These are phyloP conservation scores for Cryptophagus acutangulus DNA, from an alignment of 2,888 invertebrate genomes.

Conservation along the genomic window DNA sequence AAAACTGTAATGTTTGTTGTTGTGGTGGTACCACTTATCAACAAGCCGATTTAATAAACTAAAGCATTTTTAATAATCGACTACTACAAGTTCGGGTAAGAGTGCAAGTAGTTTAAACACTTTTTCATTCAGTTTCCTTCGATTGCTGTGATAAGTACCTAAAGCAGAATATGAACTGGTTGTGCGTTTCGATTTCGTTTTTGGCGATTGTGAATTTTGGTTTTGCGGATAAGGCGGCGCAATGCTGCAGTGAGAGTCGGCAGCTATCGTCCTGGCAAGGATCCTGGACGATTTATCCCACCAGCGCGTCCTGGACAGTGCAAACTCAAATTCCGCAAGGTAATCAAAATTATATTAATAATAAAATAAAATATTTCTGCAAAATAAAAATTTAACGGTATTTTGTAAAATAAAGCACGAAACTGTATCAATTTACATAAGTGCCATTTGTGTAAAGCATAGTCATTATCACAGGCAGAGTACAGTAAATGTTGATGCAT, in stretches of 20 bases:
- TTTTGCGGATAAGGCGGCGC: constrained; percentile 4
- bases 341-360: constrained; percentile 15
- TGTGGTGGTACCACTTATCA: constrained; percentile 26
- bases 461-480: constrained; percentile 7
- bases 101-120: neutral
- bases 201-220: constrained; percentile 14
- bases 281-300: constrained; percentile 35
- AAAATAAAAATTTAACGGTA: constrained; percentile 3
- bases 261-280: constrained; percentile 31
- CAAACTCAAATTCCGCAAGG: constrained; percentile 40
- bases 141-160: no score
- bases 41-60: constrained; percentile 2
- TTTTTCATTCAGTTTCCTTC: neutral
- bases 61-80: constrained; percentile 3
- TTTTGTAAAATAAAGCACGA: constrained; percentile 4
- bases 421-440: constrained; percentile 9
- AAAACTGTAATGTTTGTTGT: constrained; percentile 18
- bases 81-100: constrained; percentile 7
- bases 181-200: no score
- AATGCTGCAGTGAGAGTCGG: constrained; percentile 22
- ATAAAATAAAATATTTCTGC: neutral
- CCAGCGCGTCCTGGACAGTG: constrained; percentile 37
- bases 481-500: no score
- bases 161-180: no score
- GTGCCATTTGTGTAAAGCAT: constrained; percentile 2